Evolutionary conservation across 1,140 invertebrate genomes (phyloP).

Genomic region (Drosophila neocordata): DNA sequence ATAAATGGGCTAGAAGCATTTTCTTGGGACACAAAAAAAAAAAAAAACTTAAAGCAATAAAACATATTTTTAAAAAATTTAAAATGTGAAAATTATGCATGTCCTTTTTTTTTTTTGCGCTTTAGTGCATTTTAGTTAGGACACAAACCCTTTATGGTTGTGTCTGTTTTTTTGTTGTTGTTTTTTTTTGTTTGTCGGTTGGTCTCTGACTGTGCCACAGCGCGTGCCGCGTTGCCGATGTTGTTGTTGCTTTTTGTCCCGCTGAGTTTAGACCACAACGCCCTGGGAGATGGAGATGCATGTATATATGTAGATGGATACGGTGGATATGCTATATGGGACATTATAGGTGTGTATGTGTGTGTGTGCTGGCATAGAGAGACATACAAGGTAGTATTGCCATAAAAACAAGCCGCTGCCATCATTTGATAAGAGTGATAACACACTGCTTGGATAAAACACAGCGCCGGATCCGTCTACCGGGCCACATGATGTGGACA

Average conservation of each 20-base stretch:
- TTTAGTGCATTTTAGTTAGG: constrained; percentile 48
- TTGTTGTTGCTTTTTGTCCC: constrained; percentile 39
- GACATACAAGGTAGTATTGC: constrained; percentile 26
- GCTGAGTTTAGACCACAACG: constrained; percentile 70
- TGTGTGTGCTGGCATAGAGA: background rate
- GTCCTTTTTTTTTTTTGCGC: constrained; percentile 15
- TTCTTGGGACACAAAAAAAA: constrained; percentile 34
- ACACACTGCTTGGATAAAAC: constrained; percentile 19
- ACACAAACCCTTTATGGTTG: constrained; percentile 63
- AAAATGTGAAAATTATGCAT: constrained; percentile 76
- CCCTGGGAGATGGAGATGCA: constrained; percentile 61
- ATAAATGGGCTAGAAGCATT: constrained; percentile 63
- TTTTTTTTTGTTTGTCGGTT: background rate
- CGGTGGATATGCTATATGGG: constrained; percentile 33
- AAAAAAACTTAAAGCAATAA: constrained; percentile 73
- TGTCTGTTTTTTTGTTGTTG: constrained; percentile 7
- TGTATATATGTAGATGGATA: constrained; percentile 29
- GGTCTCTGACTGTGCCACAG: constrained; percentile 38
- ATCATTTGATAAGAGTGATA: constrained; percentile 61
- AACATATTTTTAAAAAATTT: constrained; percentile 62
- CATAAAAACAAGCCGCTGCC: constrained; percentile 46
- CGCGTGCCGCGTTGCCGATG: constrained; percentile 54
- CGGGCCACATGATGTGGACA: constrained; percentile 9
- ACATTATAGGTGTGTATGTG: background rate
- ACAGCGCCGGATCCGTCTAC: constrained; percentile 26